phyloP scores from a whole-genome alignment of 2,888 invertebrate genomes.

The Drosophila quinaria region DNA sequence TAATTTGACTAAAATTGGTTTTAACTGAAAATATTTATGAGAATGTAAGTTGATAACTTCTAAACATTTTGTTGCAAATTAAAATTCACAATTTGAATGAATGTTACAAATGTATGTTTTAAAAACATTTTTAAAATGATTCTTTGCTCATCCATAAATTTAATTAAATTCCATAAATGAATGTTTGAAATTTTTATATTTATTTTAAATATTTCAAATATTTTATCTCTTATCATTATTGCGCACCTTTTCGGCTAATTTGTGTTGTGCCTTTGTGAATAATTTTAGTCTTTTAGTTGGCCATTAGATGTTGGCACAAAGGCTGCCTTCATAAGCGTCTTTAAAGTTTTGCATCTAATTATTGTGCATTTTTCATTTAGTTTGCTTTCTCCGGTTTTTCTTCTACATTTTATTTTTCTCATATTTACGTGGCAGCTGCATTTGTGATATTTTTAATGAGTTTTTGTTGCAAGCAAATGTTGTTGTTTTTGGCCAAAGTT shows the following conservation, averaged over 20 bases:
- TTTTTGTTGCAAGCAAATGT: slow-evolving; percentile 60
- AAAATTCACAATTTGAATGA: neutral
- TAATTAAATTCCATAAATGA: neutral
- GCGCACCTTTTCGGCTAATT: slow-evolving; percentile 9
- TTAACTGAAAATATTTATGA: neutral
- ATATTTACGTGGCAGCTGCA: slow-evolving; percentile 70
- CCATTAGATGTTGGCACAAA: slow-evolving; percentile 36
- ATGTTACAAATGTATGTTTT: too few relatives aligned
- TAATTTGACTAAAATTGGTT: neutral
- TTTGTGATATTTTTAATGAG: slow-evolving; percentile 75
- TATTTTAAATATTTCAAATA: neutral
- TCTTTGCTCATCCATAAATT: neutral
- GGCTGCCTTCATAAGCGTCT: slow-evolving; percentile 39
- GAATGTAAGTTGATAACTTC: neutral
- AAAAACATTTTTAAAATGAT: neutral
- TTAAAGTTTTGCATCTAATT: slow-evolving; percentile 68
- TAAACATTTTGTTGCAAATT: neutral
- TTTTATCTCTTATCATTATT: neutral
- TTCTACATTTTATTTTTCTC: slow-evolving; percentile 23
- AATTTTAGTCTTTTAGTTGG: slow-evolving; percentile 17
- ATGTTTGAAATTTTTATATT: neutral
- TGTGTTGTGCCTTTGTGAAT: slow-evolving; percentile 14
- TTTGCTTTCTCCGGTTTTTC: slow-evolving; percentile 25
- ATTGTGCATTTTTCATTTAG: slow-evolving; percentile 68
- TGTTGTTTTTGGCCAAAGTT: slow-evolving; percentile 56